These are phyloP conservation scores for Apamea anceps DNA, from an alignment of 2,888 invertebrate genomes.

Conservation along the genomic window DNA sequence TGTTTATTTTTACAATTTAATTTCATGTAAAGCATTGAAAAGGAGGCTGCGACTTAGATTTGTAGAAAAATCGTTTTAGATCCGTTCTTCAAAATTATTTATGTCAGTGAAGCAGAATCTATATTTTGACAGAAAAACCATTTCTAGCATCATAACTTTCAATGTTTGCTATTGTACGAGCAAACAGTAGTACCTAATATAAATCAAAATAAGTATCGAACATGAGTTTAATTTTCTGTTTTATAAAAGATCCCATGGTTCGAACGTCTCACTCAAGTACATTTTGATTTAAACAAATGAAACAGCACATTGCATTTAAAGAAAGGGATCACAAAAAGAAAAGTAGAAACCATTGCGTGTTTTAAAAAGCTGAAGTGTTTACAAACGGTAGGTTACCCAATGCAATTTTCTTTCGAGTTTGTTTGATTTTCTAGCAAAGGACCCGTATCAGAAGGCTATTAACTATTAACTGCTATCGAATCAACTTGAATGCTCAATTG, in stretches of 20 bases:
- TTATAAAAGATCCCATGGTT: constrained; percentile 8
- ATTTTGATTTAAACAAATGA: constrained; percentile 47
- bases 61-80: background rate
- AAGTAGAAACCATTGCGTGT: constrained; percentile 41
- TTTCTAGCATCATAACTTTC: background rate
- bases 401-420: constrained; percentile 71
- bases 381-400: constrained; percentile 59
- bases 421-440: constrained; percentile 76
- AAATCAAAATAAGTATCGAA: constrained; percentile 5
- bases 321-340: constrained; percentile 34
- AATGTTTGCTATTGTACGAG: background rate
- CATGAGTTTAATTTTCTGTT: background rate
- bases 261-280: constrained; percentile 13
- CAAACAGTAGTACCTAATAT: background rate
- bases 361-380: constrained; percentile 62
- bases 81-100: background rate
- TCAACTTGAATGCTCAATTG: constrained; percentile 86
- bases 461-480: constrained; percentile 83
- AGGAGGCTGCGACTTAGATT: background rate
- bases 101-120: background rate
- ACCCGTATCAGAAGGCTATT: constrained; percentile 84
- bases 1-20: background rate
- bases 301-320: constrained; percentile 55
- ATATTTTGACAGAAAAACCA: background rate
- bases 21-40: constrained; percentile 7